Conservation (phyloP, 2,113 vertebrate species). For the Acrocephalus kingi region DNA sequence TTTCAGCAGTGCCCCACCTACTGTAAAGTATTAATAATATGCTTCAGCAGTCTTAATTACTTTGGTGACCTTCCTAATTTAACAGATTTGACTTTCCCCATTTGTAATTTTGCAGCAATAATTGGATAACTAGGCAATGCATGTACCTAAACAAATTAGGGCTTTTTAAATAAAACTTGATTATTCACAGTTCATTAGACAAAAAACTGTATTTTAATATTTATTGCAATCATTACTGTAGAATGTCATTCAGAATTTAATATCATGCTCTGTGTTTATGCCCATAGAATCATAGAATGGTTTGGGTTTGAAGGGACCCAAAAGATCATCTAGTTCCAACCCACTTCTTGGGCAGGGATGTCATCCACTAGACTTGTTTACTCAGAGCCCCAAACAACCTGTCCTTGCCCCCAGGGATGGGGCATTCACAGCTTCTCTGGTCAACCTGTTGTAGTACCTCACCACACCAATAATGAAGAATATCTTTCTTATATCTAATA, state of each 20-base stretch:
- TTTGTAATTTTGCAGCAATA: conserved; percentile 76
- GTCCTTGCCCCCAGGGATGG: neutral
- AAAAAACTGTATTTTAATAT: conserved; percentile 70
- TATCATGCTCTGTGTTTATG: neutral
- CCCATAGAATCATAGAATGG: neutral
- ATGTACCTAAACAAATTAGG: conserved; percentile 77
- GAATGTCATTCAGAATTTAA: conserved; percentile 48
- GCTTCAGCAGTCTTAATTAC: conserved; percentile 78
- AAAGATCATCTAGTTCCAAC: neutral
- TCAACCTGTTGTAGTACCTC: neutral
- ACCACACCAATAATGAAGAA: neutral
- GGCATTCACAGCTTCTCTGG: neutral
- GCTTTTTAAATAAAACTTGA: conserved; percentile 74
- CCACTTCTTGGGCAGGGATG: neutral
- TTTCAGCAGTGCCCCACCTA: conserved; percentile 46
- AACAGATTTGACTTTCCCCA: conserved; percentile 70
- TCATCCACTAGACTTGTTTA: neutral
- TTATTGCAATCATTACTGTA: conserved; percentile 50
- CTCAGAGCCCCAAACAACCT: neutral
- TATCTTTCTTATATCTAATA: neutral
- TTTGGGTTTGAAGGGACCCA: neutral
- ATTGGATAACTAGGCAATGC: conserved; percentile 75
- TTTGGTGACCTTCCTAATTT: conserved; percentile 77
- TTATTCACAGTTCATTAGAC: conserved; percentile 77
- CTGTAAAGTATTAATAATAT: conserved; percentile 74